phyloP scores from a whole-genome alignment of 2,797 vertebrate species.

The Avahi laniger region DNA sequence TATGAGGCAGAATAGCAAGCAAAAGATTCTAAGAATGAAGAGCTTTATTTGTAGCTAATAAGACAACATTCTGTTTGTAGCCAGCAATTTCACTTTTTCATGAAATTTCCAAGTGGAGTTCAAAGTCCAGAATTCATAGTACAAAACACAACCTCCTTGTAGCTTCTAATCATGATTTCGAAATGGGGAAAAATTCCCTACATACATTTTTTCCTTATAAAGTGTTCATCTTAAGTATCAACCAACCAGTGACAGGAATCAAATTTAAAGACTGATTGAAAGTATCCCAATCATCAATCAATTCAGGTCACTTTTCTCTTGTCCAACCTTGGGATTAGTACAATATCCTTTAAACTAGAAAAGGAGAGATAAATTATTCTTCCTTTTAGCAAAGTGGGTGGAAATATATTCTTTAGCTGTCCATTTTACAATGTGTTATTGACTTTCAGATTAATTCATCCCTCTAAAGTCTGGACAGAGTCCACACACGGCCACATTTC shows the following conservation, averaged over 20 bases:
- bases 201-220: background rate
- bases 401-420: constrained; percentile 48
- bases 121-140: background rate
- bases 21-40: background rate
- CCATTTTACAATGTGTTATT: constrained; percentile 28
- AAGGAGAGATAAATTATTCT: constrained; percentile 34
- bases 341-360: background rate
- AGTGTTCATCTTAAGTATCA: background rate
- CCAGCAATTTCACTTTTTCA: background rate
- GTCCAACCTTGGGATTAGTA: background rate
- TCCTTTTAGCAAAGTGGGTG: constrained; percentile 31
- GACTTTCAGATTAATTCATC: constrained; percentile 59
- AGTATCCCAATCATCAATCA: background rate
- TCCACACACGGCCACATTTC: constrained; percentile 25
- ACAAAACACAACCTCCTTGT: background rate
- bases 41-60: background rate
- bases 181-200: background rate
- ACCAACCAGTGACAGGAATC: background rate
- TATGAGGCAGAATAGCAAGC: background rate
- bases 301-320: background rate
- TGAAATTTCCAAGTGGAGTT: background rate
- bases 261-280: background rate
- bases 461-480: constrained; percentile 48
- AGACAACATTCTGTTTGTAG: background rate
- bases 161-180: background rate